Base-by-base conservation (phyloP, 2,888 invertebrate species). In the Ennomos fuscantarius region DNA sequence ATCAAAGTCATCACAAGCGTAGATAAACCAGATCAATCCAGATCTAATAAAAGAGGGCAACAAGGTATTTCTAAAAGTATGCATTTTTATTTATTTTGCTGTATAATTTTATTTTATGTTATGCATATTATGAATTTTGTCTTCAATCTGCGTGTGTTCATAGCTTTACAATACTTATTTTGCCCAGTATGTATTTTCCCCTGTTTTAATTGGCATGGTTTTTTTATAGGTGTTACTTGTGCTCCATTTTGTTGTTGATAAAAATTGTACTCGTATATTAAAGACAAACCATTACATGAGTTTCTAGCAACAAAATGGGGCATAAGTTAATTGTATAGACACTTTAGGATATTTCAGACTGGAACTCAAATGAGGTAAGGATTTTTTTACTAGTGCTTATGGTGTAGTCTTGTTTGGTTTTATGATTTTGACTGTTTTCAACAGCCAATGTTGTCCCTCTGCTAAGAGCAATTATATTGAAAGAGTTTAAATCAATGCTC, bases 71-170 rank as follows among this genome's bases (percentile, higher is more conserved):
- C 51, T 10, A 62, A 65, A 68, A 60, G 60, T 66, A 62, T 53
- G 52, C 12, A 46, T 49, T 60, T 24, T 24, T 24, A 6, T 24
- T 24, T 24, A 5, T 24, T 24, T 24, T 24, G 24, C 24, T 6
- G 9, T 57, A 8, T 5, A n/a, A 42, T 10, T 15, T 12, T 47
- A 47, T 52, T 34, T 48, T 40, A 12, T 42, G 42, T 35, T 42
- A 34, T 34, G 32, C 12, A 6, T 2, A 33, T 51, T 15, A 41
- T 10, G 2, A 9, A 57, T 59, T 62, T 40, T 54, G 40, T 66
- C 45, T 65, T 63, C 46, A 56, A 70, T 69, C 59, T 79, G 81
- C 75, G 86, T 87, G 86, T 89, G 89, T 89, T 89, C 89, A 89
- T 89, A 88, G 89, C 89, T 88, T 83, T 73, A 62, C 63, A 61